These are phyloP conservation scores for Cryptus armator DNA, from an alignment of 2,888 invertebrate genomes.

Conservation along the genomic window DNA sequence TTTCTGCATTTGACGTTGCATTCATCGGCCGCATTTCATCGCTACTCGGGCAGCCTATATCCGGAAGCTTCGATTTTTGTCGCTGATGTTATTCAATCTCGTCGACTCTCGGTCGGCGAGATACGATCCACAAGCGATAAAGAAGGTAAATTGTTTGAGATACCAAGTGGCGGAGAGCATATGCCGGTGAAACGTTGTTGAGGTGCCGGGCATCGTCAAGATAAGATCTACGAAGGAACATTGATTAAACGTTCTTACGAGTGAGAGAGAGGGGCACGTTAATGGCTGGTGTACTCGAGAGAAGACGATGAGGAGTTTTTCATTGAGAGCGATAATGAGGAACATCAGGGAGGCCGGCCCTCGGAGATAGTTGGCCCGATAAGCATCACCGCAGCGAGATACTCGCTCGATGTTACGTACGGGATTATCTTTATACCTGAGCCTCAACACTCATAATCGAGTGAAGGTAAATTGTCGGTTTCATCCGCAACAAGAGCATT, in stretches of 20 bases:
- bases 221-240: slow-evolving; percentile 57
- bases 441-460: slow-evolving; percentile 46
- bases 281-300: slow-evolving; percentile 15
- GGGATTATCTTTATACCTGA: slow-evolving; percentile 10
- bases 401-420: neutral
- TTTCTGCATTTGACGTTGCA: slow-evolving; percentile 69
- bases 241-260: slow-evolving; percentile 44
- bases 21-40: slow-evolving; percentile 69
- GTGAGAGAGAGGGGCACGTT: neutral
- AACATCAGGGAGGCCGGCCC: slow-evolving; percentile 56
- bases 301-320: slow-evolving; percentile 45
- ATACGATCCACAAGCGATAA: neutral
- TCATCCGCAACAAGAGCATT: slow-evolving; percentile 45
- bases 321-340: slow-evolving; percentile 50
- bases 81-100: slow-evolving; percentile 39
- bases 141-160: neutral
- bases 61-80: slow-evolving; percentile 67
- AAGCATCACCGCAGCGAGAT: slow-evolving; percentile 48
- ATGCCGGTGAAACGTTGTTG: neutral
- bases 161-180: neutral
- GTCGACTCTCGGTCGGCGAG: slow-evolving; percentile 3
- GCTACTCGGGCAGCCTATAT: slow-evolving; percentile 67
- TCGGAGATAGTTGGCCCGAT: slow-evolving; percentile 55
- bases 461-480: slow-evolving; percentile 42
- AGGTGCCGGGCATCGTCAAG: slow-evolving; percentile 2